Evolutionary conservation across 64 coral and sea anemone species (phyloP).

Genomic region (Montipora cactus): DNA sequence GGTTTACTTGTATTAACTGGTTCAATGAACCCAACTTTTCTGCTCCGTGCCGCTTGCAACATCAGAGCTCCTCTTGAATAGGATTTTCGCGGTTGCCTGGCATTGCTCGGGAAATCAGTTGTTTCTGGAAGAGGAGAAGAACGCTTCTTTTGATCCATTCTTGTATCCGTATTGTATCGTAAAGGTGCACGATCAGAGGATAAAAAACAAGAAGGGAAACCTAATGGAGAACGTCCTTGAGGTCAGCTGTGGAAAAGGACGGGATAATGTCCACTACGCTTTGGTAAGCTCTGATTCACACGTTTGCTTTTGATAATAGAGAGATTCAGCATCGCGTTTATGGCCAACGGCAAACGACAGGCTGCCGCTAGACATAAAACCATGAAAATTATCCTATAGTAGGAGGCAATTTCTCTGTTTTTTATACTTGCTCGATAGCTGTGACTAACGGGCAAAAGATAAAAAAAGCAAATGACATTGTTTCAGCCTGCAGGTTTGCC

Average conservation of each 20-base stretch:
- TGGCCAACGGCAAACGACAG: too few species aligned
- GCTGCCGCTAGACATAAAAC: too few species aligned
- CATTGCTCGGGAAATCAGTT: too few species aligned
- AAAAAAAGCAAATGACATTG: too few species aligned
- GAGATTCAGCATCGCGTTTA: too few species aligned
- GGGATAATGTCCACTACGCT: not conserved
- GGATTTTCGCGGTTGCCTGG: too few species aligned
- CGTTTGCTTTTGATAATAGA: too few species aligned
- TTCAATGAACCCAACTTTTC: not conserved
- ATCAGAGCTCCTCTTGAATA: not conserved
- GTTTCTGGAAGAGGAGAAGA: too few species aligned
- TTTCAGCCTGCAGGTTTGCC: too few species aligned
- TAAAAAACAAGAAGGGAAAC: not conserved
- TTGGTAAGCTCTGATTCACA: not conserved
- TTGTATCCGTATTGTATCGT: not conserved
- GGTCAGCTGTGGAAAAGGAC: not conserved
- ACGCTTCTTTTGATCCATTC: not conserved
- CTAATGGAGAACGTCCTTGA: not conserved
- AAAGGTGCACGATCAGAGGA: not conserved
- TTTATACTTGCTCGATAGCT: too few species aligned
- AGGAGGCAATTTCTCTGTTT: not conserved
- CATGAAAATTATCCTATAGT: too few species aligned
- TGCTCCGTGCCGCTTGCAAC: not conserved
- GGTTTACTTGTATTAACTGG: not conserved
- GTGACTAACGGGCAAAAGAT: too few species aligned